Percentiles rank a stretch among this genome's conserved stretches.
These are phyloP conservation scores for Cenopis cana DNA, from an alignment of 2,888 invertebrate genomes.

Conservation along the genomic window DNA sequence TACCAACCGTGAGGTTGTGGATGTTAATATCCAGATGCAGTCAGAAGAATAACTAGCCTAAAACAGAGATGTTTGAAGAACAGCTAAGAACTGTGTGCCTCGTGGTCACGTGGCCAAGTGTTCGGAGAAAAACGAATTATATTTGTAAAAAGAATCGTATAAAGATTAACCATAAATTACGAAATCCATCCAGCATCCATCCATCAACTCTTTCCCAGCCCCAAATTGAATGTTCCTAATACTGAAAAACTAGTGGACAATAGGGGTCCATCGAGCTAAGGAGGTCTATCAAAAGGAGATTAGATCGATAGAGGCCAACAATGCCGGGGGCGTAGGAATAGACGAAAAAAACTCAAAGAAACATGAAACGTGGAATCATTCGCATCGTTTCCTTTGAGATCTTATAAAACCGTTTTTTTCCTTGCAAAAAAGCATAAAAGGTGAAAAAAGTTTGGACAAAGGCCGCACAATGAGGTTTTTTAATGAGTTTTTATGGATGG, in stretches of 20 bases:
- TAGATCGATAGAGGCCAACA: slow-evolving; percentile 79
- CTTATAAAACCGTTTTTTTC: slow-evolving; percentile 81
- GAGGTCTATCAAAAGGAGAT: slow-evolving; percentile 84
- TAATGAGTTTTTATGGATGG: slow-evolving; percentile 73
- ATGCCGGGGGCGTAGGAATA: slow-evolving; percentile 76
- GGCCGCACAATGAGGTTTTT: slow-evolving; percentile 76
- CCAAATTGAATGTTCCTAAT: slow-evolving; percentile 54
- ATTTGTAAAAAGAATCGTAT: neutral
- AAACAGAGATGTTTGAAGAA: neutral
- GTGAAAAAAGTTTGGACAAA: slow-evolving; percentile 79
- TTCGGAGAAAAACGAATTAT: neutral
- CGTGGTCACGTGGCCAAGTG: neutral
- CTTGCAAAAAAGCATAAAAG: slow-evolving; percentile 78
- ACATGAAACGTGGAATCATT: slow-evolving; percentile 84
- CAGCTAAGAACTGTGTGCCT: neutral
- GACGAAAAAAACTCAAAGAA: slow-evolving; percentile 73
- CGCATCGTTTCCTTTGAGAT: slow-evolving; percentile 83
- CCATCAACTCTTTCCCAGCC: slow-evolving; percentile 73
- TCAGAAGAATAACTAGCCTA: neutral
- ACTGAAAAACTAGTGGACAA: slow-evolving; percentile 73
- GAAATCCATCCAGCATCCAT: slow-evolving; percentile 51
- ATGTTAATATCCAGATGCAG: neutral
- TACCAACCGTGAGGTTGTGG: neutral
- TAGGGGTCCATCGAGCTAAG: slow-evolving; percentile 72
- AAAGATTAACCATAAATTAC: slow-evolving; percentile 31